Conservation (phyloP, 2,888 invertebrate species). For the Melieria omissa region DNA sequence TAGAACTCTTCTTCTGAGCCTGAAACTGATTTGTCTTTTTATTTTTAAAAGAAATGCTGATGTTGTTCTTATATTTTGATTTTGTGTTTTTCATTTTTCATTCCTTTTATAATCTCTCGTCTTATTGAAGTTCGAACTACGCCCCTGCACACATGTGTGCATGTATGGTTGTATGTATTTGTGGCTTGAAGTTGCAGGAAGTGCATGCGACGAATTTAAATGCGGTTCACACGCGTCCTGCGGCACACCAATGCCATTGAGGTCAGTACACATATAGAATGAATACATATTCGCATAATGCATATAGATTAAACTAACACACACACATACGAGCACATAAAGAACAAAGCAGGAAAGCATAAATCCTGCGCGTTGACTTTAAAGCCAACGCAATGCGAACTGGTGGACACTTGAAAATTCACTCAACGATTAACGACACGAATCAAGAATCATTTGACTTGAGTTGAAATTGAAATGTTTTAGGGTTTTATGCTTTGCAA, state of each 20-base stretch:
- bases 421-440: too few species aligned
- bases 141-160: background rate
- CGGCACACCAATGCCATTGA: background rate
- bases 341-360: constrained; percentile 33
- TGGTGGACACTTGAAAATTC: background rate
- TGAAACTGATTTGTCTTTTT: too few species aligned
- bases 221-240: constrained; percentile 8
- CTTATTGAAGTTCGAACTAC: too few species aligned
- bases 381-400: background rate
- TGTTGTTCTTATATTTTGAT: too few species aligned
- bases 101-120: too few species aligned
- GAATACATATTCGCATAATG: background rate
- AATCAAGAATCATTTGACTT: too few species aligned
- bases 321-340: constrained; percentile 3
- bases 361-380: constrained; percentile 20
- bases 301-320: background rate
- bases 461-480: background rate
- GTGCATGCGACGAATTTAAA: constrained; percentile 20
- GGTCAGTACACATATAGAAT: background rate
- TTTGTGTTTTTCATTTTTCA: too few species aligned
- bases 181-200: constrained; percentile 1
- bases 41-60: too few species aligned
- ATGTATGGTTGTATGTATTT: background rate
- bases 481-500: background rate
- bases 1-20: too few species aligned